Evolutionary conservation across 2,797 vertebrate species (phyloP), one percentile per base, ranked within the genome.

Genomic region (Mus spretus): DNA sequence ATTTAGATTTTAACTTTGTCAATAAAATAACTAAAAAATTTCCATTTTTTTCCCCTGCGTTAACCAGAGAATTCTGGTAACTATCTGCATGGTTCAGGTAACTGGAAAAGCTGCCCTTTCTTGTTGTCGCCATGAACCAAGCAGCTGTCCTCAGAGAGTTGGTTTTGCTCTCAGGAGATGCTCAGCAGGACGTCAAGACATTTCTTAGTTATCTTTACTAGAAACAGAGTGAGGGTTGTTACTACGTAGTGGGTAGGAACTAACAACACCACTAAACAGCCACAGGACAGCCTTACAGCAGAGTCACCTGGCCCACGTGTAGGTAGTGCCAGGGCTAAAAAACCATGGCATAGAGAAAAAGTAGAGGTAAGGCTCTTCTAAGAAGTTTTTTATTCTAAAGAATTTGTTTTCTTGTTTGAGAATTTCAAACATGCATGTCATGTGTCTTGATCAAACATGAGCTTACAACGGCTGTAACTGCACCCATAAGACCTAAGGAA

Each of bases 1-100:
- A 72, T 75, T 86, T 79, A 53, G 26, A 77, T 67, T 84, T 84
- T 79, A 77, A 79, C 81, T 93, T 95, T 90, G 53, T 89, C 31
- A 26, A 17, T 55, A 61, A 93, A 82, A 82, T 84, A 79, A 65
- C 26, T 15, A 53, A 72, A n/a, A 61, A 77, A n/a, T 37, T 94
- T 77, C 28, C 17, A 74, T 90, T 92, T 91, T 63, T 28, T 44
- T 95, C 34, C 6, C 15, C 28, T 61, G 19, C 1, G 67, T 59
- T 90, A 47, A 75, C 31, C 55, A 77, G 81, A 94, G 74, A 95
- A 94, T 13, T 10, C 78, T 47, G 3, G 0, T 93, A 77, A 81
- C 4, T 82, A 47, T 44, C 1, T 57, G 53, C 34, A 61, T 90
- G 65, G 91, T 70, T 31, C 57, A 44, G 12, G n/a, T 83, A 28